Evolutionary conservation across 2,797 vertebrate species (phyloP).

Genomic region (Echeneis naucrates): DNA sequence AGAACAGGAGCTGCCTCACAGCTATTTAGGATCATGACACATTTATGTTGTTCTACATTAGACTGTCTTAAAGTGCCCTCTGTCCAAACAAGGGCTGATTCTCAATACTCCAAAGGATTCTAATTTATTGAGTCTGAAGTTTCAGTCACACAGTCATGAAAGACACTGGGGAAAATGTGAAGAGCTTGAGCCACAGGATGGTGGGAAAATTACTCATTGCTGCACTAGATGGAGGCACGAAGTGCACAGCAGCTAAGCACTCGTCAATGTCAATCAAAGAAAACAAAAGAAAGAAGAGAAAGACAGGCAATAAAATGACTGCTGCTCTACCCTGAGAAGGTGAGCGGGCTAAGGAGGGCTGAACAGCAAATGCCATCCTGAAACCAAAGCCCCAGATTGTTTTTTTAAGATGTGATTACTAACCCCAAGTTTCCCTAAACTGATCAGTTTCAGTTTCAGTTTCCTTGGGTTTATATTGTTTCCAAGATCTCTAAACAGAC

Average conservation of each 20-base stretch:
- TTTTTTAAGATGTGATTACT: background rate
- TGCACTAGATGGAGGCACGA: background rate
- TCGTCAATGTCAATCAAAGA: background rate
- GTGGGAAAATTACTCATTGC: background rate
- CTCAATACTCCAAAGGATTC: background rate
- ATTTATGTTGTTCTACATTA: background rate
- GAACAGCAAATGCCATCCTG: background rate
- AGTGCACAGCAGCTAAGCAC: too few species aligned
- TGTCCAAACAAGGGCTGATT: background rate
- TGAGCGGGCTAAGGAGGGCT: background rate
- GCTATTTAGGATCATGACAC: background rate
- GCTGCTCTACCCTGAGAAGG: background rate
- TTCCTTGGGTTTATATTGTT: too few species aligned
- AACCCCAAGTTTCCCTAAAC: too few species aligned
- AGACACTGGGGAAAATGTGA: too few species aligned
- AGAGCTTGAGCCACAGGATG: background rate
- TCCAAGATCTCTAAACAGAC: too few species aligned
- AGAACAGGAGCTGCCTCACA: background rate
- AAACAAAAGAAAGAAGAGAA: too few species aligned
- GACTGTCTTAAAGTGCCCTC: background rate
- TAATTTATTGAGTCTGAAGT: background rate
- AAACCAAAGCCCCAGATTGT: background rate
- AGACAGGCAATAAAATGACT: too few species aligned
- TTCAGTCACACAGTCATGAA: background rate
- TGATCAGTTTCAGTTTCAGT: too few species aligned